Evolutionary conservation across 2,888 invertebrate species (phyloP).

Genomic region (Byasa hedistus): DNA sequence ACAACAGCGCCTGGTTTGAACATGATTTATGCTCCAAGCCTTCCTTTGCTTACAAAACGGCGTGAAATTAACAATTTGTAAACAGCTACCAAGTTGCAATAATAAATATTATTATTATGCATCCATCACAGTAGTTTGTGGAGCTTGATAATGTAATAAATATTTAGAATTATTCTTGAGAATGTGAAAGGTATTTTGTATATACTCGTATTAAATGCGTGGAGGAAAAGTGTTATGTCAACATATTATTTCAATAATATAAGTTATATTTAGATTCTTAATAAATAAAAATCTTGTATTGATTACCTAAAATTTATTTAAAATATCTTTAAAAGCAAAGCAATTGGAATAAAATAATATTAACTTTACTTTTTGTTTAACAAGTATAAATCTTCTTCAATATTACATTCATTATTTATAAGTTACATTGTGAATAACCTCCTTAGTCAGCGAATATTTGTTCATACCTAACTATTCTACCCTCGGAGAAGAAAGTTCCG

Average conservation of each 20-base stretch:
- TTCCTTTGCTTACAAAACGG: conserved; percentile 42
- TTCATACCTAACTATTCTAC: neutral
- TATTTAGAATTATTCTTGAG: too few species aligned
- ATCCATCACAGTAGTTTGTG: neutral
- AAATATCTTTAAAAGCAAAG: too few species aligned
- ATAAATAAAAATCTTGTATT: too few species aligned
- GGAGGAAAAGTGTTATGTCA: too few species aligned
- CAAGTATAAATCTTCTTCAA: neutral
- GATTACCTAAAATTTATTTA: too few species aligned
- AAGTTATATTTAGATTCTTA: too few species aligned
- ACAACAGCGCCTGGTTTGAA: conserved; percentile 56
- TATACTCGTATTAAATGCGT: too few species aligned
- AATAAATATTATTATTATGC: neutral
- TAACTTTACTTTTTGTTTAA: too few species aligned
- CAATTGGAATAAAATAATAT: too few species aligned
- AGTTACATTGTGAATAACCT: neutral
- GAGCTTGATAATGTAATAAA: neutral
- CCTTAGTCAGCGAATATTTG: neutral
- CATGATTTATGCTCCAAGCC: conserved; percentile 39
- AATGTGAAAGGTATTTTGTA: too few species aligned
- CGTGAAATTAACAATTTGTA: conserved; percentile 60
- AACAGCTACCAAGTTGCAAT: conserved; percentile 1
- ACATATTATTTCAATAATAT: too few species aligned
- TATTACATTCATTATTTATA: too few species aligned
- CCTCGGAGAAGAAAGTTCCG: conserved; percentile 17